phyloP scores from a whole-genome alignment of 2,888 invertebrate genomes.

The Agonopterix arenella region DNA sequence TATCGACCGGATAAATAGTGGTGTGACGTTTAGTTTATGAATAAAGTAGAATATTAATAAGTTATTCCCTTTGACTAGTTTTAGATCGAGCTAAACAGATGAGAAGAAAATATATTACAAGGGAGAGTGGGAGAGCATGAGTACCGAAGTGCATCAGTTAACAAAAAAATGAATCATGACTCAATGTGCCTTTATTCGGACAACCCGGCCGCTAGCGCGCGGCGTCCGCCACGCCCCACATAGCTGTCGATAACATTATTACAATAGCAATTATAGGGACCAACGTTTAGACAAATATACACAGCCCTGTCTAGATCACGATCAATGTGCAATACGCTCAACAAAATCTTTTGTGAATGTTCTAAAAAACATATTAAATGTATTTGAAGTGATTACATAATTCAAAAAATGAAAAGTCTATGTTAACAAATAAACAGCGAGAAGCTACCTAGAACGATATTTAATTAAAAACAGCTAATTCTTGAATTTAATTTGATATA shows the following conservation, averaged over 20 bases:
- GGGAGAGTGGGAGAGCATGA: conserved; percentile 43
- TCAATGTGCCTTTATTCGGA: conserved; percentile 75
- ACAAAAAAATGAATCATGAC: conserved; percentile 58
- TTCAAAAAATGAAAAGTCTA: no score
- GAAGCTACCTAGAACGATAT: no score
- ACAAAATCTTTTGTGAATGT: conserved; percentile 32
- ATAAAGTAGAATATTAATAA: conserved; percentile 42
- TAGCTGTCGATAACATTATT: conserved; percentile 38
- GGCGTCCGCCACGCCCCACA: conserved; percentile 46
- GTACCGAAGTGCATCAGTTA: conserved; percentile 56
- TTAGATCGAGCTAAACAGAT: conserved; percentile 51
- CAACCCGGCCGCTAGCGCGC: conserved; percentile 60
- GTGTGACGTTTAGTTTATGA: conserved; percentile 63
- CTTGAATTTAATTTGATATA: no score
- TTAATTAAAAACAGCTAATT: no score
- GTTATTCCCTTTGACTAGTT: conserved; percentile 63
- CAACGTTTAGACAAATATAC: conserved; percentile 75
- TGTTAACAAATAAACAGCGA: no score
- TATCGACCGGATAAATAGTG: conserved; percentile 54
- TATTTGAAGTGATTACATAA: no score
- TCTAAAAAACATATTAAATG: neutral
- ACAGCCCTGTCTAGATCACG: conserved; percentile 50
- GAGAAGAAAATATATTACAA: conserved; percentile 39
- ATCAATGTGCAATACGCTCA: conserved; percentile 48
- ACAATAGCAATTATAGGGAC: conserved; percentile 75